These are phyloP conservation scores for Trachelus iudaicus DNA, from an alignment of 2,888 invertebrate genomes.

Conservation along the genomic window DNA sequence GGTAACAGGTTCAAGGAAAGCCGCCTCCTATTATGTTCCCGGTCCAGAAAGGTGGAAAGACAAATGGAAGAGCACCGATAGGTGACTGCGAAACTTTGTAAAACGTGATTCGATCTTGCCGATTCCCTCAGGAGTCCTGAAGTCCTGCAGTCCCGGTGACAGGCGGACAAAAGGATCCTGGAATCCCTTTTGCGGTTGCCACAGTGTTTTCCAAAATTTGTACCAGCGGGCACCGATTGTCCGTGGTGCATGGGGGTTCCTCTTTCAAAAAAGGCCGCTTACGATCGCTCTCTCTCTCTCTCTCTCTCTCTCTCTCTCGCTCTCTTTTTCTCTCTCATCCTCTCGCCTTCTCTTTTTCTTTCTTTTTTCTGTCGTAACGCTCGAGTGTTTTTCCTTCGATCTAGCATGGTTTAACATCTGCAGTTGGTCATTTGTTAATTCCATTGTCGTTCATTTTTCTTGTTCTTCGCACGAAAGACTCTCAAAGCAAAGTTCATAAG, in stretches of 20 bases:
- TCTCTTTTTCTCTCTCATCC: slow-evolving; percentile 4
- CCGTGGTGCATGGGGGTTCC: slow-evolving; percentile 40
- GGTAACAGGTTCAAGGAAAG: not conserved
- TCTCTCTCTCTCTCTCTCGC: slow-evolving; percentile 8
- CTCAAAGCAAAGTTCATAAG: slow-evolving; percentile 26
- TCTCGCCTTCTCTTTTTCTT: slow-evolving; percentile 4
- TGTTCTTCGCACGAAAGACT: slow-evolving; percentile 40
- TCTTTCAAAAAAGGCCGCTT: slow-evolving; percentile 36
- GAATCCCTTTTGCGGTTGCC: slow-evolving; percentile 45
- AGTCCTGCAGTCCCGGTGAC: slow-evolving; percentile 46
- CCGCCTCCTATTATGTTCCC: not conserved
- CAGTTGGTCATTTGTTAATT: slow-evolving; percentile 47
- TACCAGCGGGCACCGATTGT: slow-evolving; percentile 54
- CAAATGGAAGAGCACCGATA: not conserved
- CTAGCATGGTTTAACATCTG: slow-evolving; percentile 3
- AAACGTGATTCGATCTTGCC: slow-evolving; percentile 22
- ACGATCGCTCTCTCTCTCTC: slow-evolving; percentile 24
- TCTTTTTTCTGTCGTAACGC: slow-evolving; percentile 7
- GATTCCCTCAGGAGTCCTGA: not conserved
- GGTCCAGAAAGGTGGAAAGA: not conserved
- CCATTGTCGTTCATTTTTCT: slow-evolving; percentile 43
- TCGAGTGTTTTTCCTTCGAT: not conserved
- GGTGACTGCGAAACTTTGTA: slow-evolving; percentile 6
- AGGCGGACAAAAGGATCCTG: slow-evolving; percentile 52
- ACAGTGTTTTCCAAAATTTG: slow-evolving; percentile 60